A percentile compares a stretch with the other conserved stretches of the same genome.
Conservation (phyloP, 2,797 vertebrate genomes). For the Ptychadena robeensis region DNA sequence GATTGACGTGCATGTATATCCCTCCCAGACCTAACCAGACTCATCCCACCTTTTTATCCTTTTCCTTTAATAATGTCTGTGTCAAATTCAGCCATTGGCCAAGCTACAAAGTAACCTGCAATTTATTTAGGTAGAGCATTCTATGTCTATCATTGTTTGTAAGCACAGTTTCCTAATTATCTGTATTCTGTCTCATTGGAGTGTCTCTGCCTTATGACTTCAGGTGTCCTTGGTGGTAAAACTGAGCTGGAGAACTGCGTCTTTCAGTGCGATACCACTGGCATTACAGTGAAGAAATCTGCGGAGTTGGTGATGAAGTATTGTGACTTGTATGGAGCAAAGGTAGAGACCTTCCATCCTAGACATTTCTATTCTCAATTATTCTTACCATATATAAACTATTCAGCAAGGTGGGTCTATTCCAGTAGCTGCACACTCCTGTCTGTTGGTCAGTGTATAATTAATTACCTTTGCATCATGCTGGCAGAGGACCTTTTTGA, state of each 20-base stretch:
- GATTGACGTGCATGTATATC: too few relatives aligned
- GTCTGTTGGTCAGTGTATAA: too few relatives aligned
- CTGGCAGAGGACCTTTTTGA: too few relatives aligned
- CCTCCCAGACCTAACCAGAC: too few relatives aligned
- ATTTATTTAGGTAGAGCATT: not conserved
- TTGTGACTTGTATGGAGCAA: constrained; percentile 94
- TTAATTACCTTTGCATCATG: too few relatives aligned
- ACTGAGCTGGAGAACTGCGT: constrained; percentile 93
- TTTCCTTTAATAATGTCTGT: not conserved
- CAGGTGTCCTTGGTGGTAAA: constrained; percentile 86
- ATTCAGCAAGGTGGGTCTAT: too few relatives aligned
- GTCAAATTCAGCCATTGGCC: too few relatives aligned
- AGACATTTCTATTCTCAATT: too few relatives aligned
- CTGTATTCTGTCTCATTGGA: not conserved
- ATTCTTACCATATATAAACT: too few relatives aligned
- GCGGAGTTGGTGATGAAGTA: constrained; percentile 88
- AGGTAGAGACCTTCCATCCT: constrained; percentile 77
- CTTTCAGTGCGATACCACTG: constrained; percentile 91
- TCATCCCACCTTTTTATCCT: too few relatives aligned
- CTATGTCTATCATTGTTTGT: not conserved
- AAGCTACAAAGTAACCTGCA: too few relatives aligned
- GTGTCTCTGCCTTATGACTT: not conserved
- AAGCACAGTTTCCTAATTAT: not conserved
- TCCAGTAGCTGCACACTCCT: too few relatives aligned
- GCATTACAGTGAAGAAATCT: constrained; percentile 85